A percentile compares a stretch with the other conserved stretches of the same genome.
Evolutionary conservation across 2,888 invertebrate species (phyloP).

Genomic region (Cantharis nigra): DNA sequence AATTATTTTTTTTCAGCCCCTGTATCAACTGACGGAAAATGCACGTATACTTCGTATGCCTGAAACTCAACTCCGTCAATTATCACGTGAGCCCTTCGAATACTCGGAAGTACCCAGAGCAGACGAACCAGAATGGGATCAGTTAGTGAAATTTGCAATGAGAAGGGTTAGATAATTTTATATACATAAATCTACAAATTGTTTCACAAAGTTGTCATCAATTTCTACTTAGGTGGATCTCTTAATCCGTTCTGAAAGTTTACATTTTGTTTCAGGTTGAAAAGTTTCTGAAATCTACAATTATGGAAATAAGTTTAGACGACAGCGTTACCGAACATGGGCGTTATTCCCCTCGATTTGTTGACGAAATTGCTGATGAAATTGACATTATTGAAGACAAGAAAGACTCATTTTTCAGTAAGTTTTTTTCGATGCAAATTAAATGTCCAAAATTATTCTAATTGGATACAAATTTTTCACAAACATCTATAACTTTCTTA

Average conservation of each 20-base stretch:
- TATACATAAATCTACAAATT: neutral
- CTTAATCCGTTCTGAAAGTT: neutral
- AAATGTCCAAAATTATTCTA: too few species aligned
- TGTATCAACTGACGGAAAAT: conserved; percentile 66
- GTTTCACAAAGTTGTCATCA: neutral
- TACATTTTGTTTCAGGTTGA: conserved; percentile 46
- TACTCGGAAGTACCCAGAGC: conserved; percentile 72
- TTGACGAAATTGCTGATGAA: conserved; percentile 83
- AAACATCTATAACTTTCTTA: too few species aligned
- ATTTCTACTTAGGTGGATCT: conserved; percentile 1
- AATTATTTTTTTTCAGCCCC: conserved; percentile 43
- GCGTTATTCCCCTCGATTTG: conserved; percentile 77
- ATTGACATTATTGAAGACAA: conserved; percentile 83
- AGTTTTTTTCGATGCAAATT: conserved; percentile 54
- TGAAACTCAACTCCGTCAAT: conserved; percentile 69
- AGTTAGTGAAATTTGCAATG: conserved; percentile 74
- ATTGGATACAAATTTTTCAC: neutral
- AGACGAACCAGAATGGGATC: conserved; percentile 81
- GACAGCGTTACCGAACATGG: conserved; percentile 77
- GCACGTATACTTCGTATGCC: conserved; percentile 73
- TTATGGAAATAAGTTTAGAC: conserved; percentile 74
- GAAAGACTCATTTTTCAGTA: conserved; percentile 79
- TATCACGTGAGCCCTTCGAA: conserved; percentile 74
- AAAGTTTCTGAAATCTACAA: conserved; percentile 78
- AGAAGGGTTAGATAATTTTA: conserved; percentile 63